Base-by-base conservation (phyloP, 2,888 invertebrate species). In the Nematopogon swammerdamellus region DNA sequence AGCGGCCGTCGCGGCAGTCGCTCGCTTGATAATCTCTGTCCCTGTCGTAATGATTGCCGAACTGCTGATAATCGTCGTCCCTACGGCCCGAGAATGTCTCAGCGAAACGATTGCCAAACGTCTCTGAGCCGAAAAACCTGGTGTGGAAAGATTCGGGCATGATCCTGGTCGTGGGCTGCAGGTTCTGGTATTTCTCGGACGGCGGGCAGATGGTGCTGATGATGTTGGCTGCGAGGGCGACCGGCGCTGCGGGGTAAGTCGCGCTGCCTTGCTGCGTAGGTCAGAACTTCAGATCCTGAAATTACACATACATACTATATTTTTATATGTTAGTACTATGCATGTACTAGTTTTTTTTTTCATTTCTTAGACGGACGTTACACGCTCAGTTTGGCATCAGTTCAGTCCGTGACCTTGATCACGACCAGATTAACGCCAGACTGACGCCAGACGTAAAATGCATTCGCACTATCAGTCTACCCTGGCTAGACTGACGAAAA, bases 261-360 rank as follows among this genome's bases (percentile, higher is more conserved):
- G 53, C 20, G 45, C 49, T 17, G 65, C 68, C 69, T 65, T 69
- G 73, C 5, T 68, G 70, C 57, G 67, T 62, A 63, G 82, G 83
- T 85, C 83, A 85, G 82, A 85, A 85, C 61, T 85, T 85, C 67
- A 85, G 63, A 58, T 85, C 85, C 80, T 81, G 65, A 0, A 57
- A 63, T 53, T 17, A 17, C 14, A 20, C 10, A 17, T n/a, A n/a
- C n/a, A n/a, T n/a, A n/a, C n/a, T n/a, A n/a, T n/a, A n/a, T n/a
- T 45, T 25, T 25, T 25, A 25, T 6, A 25, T 25, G 25, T 25
- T 25, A 25, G 25, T 8, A 25, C n/a, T n/a, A n/a, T n/a, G n/a
- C n/a, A n/a, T n/a, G n/a, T n/a, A n/a, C n/a, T n/a, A n/a, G n/a
- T n/a, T n/a, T n/a, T n/a, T n/a, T n/a, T n/a, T n/a, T n/a, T n/a